A percentile compares a stretch with the other conserved stretches of the same genome.
These are phyloP conservation scores for Trimorus sp. DNA, from an alignment of 2,888 invertebrate species.

Conservation along the genomic window DNA sequence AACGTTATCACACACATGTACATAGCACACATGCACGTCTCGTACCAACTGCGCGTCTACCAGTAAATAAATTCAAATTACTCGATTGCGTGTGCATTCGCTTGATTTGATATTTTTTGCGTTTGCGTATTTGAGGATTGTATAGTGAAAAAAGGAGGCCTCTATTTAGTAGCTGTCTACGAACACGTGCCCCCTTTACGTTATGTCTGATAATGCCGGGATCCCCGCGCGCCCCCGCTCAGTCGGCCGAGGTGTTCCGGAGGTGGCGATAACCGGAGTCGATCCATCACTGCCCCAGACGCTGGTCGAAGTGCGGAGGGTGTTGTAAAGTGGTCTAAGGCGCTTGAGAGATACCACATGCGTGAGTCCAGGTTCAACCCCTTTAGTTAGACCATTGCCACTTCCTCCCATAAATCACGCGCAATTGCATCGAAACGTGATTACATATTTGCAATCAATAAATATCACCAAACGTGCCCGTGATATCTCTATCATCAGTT, in stretches of 20 bases:
- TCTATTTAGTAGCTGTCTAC: constrained; percentile 76
- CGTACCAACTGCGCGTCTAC: constrained; percentile 57
- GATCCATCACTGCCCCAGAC: constrained; percentile 80
- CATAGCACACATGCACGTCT: no score
- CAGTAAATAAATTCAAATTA: constrained; percentile 66
- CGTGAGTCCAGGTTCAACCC: constrained; percentile 64
- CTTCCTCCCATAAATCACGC: constrained; percentile 63
- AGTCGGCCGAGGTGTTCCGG: constrained; percentile 73
- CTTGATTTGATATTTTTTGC: constrained; percentile 62
- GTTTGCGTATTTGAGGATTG: constrained; percentile 63
- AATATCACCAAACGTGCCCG: constrained; percentile 42
- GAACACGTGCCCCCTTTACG: constrained; percentile 74
- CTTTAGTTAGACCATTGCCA: constrained; percentile 59
- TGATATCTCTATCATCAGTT: constrained; percentile 59
- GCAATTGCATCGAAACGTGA: constrained; percentile 62
- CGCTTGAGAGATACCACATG: constrained; percentile 66
- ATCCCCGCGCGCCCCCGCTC: constrained; percentile 57
- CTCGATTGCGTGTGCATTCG: constrained; percentile 64
- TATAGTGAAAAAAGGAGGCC: constrained; percentile 65
- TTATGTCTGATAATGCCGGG: constrained; percentile 74
- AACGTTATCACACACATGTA: constrained; percentile 54
- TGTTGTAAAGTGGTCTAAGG: constrained; percentile 66
- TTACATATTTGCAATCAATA: constrained; percentile 65
- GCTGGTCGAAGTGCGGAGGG: constrained; percentile 64
- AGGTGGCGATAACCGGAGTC: constrained; percentile 80